Conservation (phyloP, 1,140 invertebrate genomes). For the Thereuonema tuberculata region DNA sequence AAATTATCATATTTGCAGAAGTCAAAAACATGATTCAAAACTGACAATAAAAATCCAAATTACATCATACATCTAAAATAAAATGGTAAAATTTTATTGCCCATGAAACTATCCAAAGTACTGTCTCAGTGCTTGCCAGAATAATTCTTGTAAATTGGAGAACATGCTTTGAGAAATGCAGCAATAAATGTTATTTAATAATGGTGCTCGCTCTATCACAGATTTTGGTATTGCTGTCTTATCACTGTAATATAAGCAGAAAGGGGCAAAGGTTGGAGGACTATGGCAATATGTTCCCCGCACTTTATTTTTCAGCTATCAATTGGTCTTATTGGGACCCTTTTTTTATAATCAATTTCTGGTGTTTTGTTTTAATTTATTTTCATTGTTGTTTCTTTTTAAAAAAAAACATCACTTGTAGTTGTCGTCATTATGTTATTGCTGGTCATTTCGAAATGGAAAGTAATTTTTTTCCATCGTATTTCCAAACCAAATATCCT, state of each 20-base stretch:
- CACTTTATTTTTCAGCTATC: not conserved
- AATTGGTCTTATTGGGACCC: conserved; percentile 13
- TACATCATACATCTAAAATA: conserved; percentile 14
- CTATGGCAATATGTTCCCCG: not conserved
- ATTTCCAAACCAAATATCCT: no score
- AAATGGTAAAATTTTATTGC: conserved; percentile 11
- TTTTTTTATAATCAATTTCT: no score
- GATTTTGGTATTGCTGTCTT: not conserved
- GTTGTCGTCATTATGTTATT: no score
- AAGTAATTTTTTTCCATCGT: no score
- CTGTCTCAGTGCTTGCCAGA: not conserved
- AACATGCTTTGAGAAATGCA: no score
- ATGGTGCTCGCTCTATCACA: not conserved
- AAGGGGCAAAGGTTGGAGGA: not conserved
- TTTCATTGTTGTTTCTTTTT: no score
- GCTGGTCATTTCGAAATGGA: no score
- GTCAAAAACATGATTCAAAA: no score
- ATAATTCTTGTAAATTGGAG: not conserved
- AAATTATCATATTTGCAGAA: not conserved
- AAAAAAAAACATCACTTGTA: no score
- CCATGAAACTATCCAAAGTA: conserved; percentile 28
- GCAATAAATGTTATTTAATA: no score
- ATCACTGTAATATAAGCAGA: not conserved
- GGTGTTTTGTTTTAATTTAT: no score
- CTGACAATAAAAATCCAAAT: no score